Percentiles rank a stretch among this genome's conserved stretches.
Evolutionary conservation across 2,888 invertebrate genomes (phyloP).

Genomic region (Exephanes ischioxanthus): DNA sequence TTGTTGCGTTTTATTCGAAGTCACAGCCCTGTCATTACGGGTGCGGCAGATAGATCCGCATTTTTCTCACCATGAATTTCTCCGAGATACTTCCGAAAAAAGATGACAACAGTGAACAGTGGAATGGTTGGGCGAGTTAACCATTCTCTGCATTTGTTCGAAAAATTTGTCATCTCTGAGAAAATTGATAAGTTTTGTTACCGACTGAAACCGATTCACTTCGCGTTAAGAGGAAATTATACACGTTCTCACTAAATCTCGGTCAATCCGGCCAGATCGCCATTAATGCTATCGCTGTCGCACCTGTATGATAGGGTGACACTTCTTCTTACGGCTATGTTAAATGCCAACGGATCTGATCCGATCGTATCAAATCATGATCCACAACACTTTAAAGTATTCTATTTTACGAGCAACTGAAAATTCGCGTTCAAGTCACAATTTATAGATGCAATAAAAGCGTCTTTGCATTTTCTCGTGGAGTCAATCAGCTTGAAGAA

Average conservation of each 20-base stretch:
- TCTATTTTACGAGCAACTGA: no score
- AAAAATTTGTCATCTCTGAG: neutral
- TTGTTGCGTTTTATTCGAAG: neutral
- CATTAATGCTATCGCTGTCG: slow-evolving; percentile 10
- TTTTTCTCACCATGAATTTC: no score
- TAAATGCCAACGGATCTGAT: no score
- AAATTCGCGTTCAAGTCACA: no score
- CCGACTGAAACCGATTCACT: neutral
- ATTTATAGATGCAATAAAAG: no score
- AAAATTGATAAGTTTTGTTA: neutral
- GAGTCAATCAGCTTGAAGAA: no score
- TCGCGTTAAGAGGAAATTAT: neutral
- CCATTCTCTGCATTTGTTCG: neutral
- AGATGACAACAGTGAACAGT: neutral
- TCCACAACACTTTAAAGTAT: no score
- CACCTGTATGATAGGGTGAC: slow-evolving; percentile 17
- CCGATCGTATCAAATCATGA: no score
- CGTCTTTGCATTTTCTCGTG: no score
- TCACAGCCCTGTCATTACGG: neutral
- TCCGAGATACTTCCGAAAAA: no score
- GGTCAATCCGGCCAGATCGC: neutral
- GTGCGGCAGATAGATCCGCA: neutral
- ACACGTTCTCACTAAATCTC: slow-evolving; percentile 3
- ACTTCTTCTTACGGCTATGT: neutral
- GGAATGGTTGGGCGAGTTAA: neutral